Evolutionary conservation across 2,888 invertebrate species (phyloP).

Genomic region (Amphiduros pacificus): DNA sequence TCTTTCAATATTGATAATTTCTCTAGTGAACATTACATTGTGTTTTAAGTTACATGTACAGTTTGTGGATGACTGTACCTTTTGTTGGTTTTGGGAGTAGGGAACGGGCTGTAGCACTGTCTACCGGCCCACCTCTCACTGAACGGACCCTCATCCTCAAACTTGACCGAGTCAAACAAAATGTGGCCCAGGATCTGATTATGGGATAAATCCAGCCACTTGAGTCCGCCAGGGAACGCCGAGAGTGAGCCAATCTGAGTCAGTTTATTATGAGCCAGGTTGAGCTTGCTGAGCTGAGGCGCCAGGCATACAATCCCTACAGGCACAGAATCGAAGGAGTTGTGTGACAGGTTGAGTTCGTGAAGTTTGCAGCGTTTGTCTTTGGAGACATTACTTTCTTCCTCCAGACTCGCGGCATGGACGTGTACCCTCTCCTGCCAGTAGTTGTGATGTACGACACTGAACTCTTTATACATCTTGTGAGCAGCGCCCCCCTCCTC

Average conservation of each 20-base stretch:
- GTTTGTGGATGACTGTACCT: too few species aligned
- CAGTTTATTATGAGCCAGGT: slow-evolving; percentile 85
- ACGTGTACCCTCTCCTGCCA: slow-evolving; percentile 27
- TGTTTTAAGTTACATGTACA: too few species aligned
- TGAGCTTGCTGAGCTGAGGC: slow-evolving; percentile 81
- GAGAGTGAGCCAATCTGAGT: slow-evolving; percentile 79
- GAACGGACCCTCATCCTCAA: slow-evolving; percentile 7
- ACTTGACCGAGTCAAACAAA: slow-evolving; percentile 3
- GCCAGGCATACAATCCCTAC: slow-evolving; percentile 87
- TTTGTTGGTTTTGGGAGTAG: too few species aligned
- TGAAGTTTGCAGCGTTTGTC: slow-evolving; percentile 35
- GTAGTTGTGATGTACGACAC: slow-evolving; percentile 30
- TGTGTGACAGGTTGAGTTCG: slow-evolving; percentile 82
- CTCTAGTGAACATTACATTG: too few species aligned
- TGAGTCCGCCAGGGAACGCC: slow-evolving; percentile 84
- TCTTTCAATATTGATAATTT: too few species aligned
- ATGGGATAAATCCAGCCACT: slow-evolving; percentile 89
- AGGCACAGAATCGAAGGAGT: slow-evolving; percentile 86
- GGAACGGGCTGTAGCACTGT: slow-evolving; percentile 19
- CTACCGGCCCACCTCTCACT: neutral
- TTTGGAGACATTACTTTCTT: neutral
- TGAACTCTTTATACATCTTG: slow-evolving; percentile 17
- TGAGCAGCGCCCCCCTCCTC: neutral
- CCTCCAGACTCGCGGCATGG: neutral
- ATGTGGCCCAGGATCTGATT: slow-evolving; percentile 70